Evolutionary conservation across 1,140 invertebrate genomes (phyloP).

Genomic region (Calliopsis andreniformis): DNA sequence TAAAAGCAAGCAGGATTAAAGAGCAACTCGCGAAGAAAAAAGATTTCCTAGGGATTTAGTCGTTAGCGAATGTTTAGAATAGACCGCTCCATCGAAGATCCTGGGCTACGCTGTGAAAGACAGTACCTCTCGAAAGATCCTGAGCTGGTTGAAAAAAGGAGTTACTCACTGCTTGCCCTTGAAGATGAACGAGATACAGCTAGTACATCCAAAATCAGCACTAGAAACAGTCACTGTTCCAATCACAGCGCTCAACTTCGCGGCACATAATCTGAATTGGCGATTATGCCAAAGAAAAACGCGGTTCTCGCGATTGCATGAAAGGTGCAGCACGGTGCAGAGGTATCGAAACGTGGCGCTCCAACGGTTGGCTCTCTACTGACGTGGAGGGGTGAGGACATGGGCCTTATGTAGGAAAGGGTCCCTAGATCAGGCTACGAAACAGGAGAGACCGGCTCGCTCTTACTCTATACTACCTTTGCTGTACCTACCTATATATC

Average conservation of each 20-base stretch:
- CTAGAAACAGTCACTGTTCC: conserved; percentile 42
- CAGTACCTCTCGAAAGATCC: background rate
- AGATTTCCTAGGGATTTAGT: too few species aligned
- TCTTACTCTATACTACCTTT: conserved; percentile 28
- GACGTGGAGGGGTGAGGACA: conserved; percentile 65
- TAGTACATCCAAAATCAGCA: conserved; percentile 50
- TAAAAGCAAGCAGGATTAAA: too few species aligned
- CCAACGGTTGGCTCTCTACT: conserved; percentile 72
- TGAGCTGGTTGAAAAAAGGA: background rate
- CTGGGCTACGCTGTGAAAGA: background rate
- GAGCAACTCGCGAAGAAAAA: too few species aligned
- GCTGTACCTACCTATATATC: conserved; percentile 43
- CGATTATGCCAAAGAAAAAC: background rate
- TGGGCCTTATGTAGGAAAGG: conserved; percentile 79
- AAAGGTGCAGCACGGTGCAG: conserved; percentile 10
- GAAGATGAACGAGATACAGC: conserved; percentile 12
- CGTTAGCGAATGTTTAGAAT: too few species aligned
- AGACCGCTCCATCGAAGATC: too few species aligned
- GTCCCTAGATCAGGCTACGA: conserved; percentile 62
- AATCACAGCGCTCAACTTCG: conserved; percentile 21
- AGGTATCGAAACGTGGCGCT: conserved; percentile 59
- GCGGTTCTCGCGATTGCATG: conserved; percentile 17
- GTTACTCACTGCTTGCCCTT: conserved; percentile 56
- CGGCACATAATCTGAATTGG: conserved; percentile 46
- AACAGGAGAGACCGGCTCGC: conserved; percentile 62